A percentile compares a stretch with the other conserved stretches of the same genome.
These are phyloP conservation scores for Sphyrna mokarran DNA, from an alignment of 2,113 vertebrate species.

Conservation along the genomic window DNA sequence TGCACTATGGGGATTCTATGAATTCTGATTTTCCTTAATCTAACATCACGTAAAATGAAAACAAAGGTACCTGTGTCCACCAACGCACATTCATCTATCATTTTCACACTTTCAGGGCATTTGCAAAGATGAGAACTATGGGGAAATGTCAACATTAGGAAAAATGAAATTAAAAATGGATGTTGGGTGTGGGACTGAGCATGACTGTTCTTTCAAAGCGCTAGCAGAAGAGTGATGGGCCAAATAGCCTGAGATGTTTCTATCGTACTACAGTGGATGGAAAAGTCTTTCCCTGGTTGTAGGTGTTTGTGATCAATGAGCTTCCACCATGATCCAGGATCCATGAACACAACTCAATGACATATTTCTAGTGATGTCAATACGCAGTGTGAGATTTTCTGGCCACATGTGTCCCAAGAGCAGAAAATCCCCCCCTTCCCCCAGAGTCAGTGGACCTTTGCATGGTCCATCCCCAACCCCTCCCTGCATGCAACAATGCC, in stretches of 20 bases:
- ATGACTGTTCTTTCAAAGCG: neutral
- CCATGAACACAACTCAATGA: neutral
- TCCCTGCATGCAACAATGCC: no score
- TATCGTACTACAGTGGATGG: neutral
- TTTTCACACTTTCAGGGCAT: neutral
- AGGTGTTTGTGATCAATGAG: no score
- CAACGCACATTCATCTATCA: neutral
- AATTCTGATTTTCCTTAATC: neutral
- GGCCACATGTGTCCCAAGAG: no score
- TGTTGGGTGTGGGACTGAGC: neutral
- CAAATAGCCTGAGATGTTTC: neutral
- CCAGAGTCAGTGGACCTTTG: no score
- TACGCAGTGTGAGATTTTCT: no score
- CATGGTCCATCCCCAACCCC: no score
- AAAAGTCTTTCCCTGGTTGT: neutral
- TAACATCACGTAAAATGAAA: neutral
- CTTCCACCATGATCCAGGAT: neutral
- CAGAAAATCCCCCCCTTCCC: no score
- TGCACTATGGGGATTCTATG: no score
- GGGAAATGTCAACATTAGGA: neutral
- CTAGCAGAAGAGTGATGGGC: neutral
- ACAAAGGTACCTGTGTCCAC: neutral
- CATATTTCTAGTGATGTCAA: neutral
- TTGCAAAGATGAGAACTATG: neutral
- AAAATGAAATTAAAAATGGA: neutral